phyloP scores from a whole-genome alignment of 2,113 vertebrate genomes.

The Patagioenas fasciata region DNA sequence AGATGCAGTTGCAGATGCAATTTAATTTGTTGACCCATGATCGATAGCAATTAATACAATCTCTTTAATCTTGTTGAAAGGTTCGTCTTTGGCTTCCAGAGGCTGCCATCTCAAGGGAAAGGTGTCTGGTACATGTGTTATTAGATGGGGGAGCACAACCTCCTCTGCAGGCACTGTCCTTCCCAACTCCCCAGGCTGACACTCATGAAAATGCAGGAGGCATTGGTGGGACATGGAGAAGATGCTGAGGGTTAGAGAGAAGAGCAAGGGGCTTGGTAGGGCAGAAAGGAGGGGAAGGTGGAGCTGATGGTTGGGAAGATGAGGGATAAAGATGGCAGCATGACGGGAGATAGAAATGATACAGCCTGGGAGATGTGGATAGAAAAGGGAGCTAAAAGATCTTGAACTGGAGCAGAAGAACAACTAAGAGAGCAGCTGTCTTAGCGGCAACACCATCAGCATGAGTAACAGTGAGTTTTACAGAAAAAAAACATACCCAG shows the following conservation, averaged over 20 bases:
- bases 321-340: background rate
- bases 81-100: slow-evolving; percentile 76
- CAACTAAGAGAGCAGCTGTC: background rate
- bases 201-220: background rate
- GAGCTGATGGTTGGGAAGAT: background rate
- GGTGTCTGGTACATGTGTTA: slow-evolving; percentile 23
- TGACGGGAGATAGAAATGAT: background rate
- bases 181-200: fast-evolving
- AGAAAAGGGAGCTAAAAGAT: background rate
- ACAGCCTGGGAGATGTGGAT: background rate
- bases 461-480: background rate
- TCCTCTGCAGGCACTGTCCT: fast-evolving
- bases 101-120: slow-evolving; percentile 64
- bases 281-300: background rate
- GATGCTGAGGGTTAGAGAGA: background rate
- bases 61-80: slow-evolving; percentile 93
- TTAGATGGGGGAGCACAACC: slow-evolving; percentile 2
- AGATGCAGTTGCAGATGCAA: slow-evolving; percentile 84
- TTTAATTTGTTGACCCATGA: slow-evolving; percentile 93
- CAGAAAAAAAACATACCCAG: background rate
- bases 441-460: background rate
- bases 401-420: background rate
- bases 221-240: background rate
- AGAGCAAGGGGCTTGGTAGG: background rate
- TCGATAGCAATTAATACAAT: slow-evolving; percentile 96